Evolutionary conservation across 2,113 vertebrate species (phyloP), one percentile per base, ranked within the genome.

Genomic region (Leucopsar rothschildi): DNA sequence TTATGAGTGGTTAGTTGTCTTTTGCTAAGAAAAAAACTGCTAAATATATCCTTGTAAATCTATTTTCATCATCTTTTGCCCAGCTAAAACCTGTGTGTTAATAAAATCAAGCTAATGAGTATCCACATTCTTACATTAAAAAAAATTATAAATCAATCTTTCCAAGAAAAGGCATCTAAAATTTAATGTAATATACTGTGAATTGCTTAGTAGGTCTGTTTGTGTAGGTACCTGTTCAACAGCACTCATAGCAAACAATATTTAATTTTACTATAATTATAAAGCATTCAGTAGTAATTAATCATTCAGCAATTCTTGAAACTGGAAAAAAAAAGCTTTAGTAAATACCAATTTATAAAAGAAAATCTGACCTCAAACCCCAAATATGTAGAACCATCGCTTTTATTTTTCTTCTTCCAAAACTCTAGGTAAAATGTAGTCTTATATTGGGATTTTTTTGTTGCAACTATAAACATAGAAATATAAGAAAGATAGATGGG

Each of bases 351-450:
- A 23, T 1, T 25, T 25, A 28, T 7, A 13, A 84, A 49, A 23
- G 37, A 52, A 39, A 14, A 21, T 35, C 14, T 25, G 56, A 15
- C 6, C 0, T 4, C 8, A 57, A 71, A 10, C 0, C 3, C 5
- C 2, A 39, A 33, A 59, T 3, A 7, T 23, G 15, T 15, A 13
- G 2, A 65, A 1, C 1, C 10, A 33, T 25, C 52, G 10, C 1
- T 70, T 91, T 55, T 44, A 9, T 27, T 89, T 83, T 56, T 37
- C 6, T 75, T 70, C 25, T 86, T 64, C 25, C 8, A 55, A 89
- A 73, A 2, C 13, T 40, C 28, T 40, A 15, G 5, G 8, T 53
- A 65, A 83, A 73, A 29, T 24, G 2, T 56, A 5, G 6, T 56
- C 10, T 55, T 16, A 29, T 12, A 7, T 3, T 49, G 33, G 31